These are phyloP conservation scores for Hydrocynus forskahlii DNA, from an alignment of 2,797 vertebrate genomes.

Conservation along the genomic window DNA sequence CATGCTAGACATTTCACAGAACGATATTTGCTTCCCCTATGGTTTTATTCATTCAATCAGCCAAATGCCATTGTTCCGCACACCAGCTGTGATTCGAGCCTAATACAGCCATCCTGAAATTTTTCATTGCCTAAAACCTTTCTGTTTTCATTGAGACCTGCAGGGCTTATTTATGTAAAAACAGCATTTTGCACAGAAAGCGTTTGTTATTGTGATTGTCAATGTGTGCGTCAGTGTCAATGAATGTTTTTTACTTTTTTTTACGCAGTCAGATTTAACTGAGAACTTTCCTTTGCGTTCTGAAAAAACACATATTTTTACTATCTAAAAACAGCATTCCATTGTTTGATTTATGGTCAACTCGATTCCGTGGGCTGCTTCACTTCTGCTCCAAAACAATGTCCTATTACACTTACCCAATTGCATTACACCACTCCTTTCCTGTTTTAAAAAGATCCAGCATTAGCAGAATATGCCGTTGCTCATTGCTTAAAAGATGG, in stretches of 20 bases:
- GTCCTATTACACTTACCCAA: slow-evolving; percentile 36
- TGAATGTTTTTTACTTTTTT: not conserved
- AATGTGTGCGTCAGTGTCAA: not conserved
- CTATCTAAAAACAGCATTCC: not conserved
- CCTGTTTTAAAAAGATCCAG: slow-evolving; percentile 47
- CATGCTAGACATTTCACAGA: slow-evolving; percentile 25
- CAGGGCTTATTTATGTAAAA: not conserved
- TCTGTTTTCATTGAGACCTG: slow-evolving; percentile 4
- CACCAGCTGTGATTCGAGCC: slow-evolving; percentile 1
- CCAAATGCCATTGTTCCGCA: slow-evolving; percentile 1
- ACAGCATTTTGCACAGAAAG: not conserved
- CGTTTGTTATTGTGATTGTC: slow-evolving; percentile 1
- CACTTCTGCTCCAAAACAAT: slow-evolving; percentile 47
- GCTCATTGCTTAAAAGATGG: not conserved
- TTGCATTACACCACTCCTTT: slow-evolving; percentile 42
- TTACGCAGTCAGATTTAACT: not conserved
- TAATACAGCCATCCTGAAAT: not conserved
- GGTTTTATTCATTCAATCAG: slow-evolving; percentile 10
- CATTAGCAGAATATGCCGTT: slow-evolving; percentile 9
- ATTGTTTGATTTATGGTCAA: slow-evolving; percentile 42
- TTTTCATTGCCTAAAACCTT: not conserved
- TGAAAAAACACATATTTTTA: not conserved
- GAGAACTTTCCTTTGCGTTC: not conserved
- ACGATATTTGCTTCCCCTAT: slow-evolving; percentile 18
- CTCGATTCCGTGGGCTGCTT: slow-evolving; percentile 28